A percentile compares a stretch with the other conserved stretches of the same genome.
Evolutionary conservation across 2,888 invertebrate genomes (phyloP).

Genomic region (Sminthurinus aureus): DNA sequence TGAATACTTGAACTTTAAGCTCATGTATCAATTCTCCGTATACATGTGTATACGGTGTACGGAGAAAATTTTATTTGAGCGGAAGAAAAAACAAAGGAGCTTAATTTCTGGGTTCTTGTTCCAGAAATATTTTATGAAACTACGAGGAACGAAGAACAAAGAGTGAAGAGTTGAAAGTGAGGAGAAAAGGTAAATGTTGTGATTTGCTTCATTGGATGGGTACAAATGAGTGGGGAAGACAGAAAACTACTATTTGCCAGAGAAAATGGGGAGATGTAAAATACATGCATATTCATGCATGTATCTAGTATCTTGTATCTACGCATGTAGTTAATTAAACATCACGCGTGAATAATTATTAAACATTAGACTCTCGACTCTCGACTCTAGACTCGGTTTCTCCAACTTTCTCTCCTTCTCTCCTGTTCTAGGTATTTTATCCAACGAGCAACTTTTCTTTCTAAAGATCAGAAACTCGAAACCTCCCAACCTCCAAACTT

Average conservation of each 20-base stretch:
- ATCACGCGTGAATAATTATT: not conserved
- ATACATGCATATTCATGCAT: not conserved
- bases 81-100: no score
- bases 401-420: no score
- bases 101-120: no score
- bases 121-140: no score
- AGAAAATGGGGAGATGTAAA: not conserved
- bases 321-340: not conserved
- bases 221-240: constrained; percentile 43
- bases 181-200: constrained; percentile 39
- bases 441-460: not conserved
- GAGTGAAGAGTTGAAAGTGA: not conserved
- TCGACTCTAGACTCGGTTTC: not conserved
- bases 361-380: not conserved
- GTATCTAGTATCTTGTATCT: no score
- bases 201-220: constrained; percentile 39
- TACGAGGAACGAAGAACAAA: no score
- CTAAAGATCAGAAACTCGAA: not conserved
- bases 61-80: no score
- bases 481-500: no score
- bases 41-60: no score
- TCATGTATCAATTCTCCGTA: no score
- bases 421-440: no score
- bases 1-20: no score
- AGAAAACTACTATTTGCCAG: constrained; percentile 30